Base-by-base conservation (phyloP, 2,113 vertebrate species). In the Heterocephalus glaber region DNA sequence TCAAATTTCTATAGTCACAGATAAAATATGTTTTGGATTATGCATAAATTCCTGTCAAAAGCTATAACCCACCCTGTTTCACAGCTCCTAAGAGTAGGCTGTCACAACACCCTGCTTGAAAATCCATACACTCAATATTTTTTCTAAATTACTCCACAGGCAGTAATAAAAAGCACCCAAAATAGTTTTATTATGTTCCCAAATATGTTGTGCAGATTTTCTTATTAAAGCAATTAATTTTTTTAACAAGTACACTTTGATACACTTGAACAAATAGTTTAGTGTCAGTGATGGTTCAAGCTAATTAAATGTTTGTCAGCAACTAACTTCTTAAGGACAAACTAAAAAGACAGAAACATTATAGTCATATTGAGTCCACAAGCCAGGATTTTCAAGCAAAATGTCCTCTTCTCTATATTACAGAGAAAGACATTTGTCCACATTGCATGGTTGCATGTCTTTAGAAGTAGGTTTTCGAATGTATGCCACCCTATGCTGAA, bases 11-110 rank as follows among this genome's bases (percentile, higher is more conserved):
- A 72, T 12, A 92, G 52, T 41, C 47, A 87, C 49, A 77, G 60
- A 93, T 89, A 92, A 97, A 97, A 91, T 80, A 84, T 87, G 61
- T 54, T 92, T 96, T 87, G 63, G 91, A 95, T 95, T 91, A 95
- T 24, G 13, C 10, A 77, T 35, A 86, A 89, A 81, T 72, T 93
- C 22, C 63, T 66, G 11, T 35, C 30, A 11, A 94, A 94, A 88
- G 24, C 65, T 94, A 1, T 58, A 70, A 68, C 8, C 11, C n/a
- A 54, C n/a, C 38, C 49, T 33, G 66, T 93, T 90, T 82, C 26
- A 89, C 49, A 91, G 72, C 5, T 82, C 38, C 20, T 72, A 92
- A 90, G 33, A 47, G 54, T 19, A 26, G 38, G 52, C 26, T 94
- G 28, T 86, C 74, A n/a, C 44, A 74, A 60, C n/a, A 94, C 38